Evolutionary conservation across 2,797 vertebrate genomes (phyloP).

Genomic region (Pangasius macronema): DNA sequence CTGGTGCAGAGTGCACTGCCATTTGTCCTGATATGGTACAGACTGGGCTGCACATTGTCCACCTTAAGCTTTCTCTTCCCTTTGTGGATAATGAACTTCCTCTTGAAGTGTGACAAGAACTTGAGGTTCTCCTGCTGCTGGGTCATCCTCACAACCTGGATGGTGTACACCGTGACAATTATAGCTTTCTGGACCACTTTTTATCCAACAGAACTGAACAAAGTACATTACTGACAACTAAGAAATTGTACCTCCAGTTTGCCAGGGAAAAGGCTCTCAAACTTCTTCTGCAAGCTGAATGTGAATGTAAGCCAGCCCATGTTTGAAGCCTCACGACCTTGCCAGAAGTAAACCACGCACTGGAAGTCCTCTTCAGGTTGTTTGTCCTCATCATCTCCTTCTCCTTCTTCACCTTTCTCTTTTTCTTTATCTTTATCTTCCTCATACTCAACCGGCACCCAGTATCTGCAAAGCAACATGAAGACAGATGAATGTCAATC

Average conservation of each 20-base stretch:
- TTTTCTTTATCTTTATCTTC: constrained; percentile 84
- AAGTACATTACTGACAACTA: neutral
- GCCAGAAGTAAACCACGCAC: constrained; percentile 98
- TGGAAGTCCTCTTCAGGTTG: constrained; percentile 97
- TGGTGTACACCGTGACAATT: neutral
- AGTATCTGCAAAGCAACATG: constrained; percentile 79
- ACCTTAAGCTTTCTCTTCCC: constrained; percentile 88
- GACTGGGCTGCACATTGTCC: constrained; percentile 86
- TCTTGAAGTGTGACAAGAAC: constrained; percentile 97
- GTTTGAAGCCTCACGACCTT: constrained; percentile 96
- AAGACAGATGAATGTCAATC: neutral
- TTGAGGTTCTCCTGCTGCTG: constrained; percentile 99
- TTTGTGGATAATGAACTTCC: constrained; percentile 96
- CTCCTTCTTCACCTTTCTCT: constrained; percentile 63
- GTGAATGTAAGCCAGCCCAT: constrained; percentile 99
- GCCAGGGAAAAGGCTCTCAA: constrained; percentile 94
- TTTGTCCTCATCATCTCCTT: constrained; percentile 81
- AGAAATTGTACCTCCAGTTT: constrained; percentile 84
- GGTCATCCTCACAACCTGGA: constrained; percentile 97
- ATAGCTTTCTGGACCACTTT: neutral
- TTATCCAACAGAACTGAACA: neutral
- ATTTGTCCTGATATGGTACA: constrained; percentile 96
- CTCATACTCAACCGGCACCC: constrained; percentile 93
- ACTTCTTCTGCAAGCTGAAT: constrained; percentile 98
- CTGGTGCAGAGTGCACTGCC: constrained; percentile 95